Evolutionary conservation across 2,113 vertebrate species (phyloP).

Genomic region (Benitochromis conjunctus): DNA sequence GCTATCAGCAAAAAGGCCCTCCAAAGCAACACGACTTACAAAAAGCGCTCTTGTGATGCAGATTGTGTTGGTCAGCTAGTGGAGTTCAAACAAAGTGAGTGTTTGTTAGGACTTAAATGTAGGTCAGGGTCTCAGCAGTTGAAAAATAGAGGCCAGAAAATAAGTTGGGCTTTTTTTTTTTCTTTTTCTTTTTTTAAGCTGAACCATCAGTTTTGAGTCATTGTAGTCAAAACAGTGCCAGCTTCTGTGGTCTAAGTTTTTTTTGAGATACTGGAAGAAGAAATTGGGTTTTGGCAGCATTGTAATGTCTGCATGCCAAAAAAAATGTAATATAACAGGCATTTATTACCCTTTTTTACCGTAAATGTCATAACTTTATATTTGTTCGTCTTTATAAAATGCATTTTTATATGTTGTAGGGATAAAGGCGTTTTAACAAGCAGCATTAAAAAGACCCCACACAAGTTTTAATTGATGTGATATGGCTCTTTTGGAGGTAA

Average conservation of each 20-base stretch:
- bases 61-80: conserved; percentile 2
- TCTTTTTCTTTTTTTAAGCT: not conserved
- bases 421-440: conserved; percentile 18
- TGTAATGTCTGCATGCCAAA: not conserved
- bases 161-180: not conserved
- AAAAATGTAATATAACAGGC: conserved; percentile 5
- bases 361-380: conserved; percentile 16
- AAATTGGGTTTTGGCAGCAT: not conserved
- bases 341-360: conserved; percentile 11
- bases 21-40: not conserved
- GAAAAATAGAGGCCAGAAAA: not conserved
- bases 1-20: conserved; percentile 21
- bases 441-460: conserved; percentile 8
- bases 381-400: conserved; percentile 8
- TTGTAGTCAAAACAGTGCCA: not conserved
- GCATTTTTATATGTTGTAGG: conserved; percentile 26
- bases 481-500: not conserved
- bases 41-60: not conserved
- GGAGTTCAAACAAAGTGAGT: not conserved
- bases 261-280: not conserved
- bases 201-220: not conserved
- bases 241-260: not conserved
- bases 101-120: not conserved
- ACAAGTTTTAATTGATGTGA: not conserved
- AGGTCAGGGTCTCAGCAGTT: not conserved